These are phyloP conservation scores for Linepithema humile DNA, from an alignment of 1,140 invertebrate species.

Conservation along the genomic window DNA sequence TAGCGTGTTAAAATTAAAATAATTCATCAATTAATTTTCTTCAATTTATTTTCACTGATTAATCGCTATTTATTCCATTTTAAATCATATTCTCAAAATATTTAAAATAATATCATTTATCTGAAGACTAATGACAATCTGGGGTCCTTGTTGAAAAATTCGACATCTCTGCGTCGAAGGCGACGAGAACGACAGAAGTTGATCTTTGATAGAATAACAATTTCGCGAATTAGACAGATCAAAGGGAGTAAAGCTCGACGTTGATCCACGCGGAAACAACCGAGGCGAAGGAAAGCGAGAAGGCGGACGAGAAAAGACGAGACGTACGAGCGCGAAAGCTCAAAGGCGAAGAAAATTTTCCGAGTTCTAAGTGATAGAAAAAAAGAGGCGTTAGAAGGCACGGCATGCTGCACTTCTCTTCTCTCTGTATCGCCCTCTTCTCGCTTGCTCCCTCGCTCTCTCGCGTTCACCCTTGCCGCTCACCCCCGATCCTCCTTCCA, in stretches of 20 bases:
- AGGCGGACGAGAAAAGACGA: conserved; percentile 16
- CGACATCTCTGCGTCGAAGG: conserved; percentile 9
- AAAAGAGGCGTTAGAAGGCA: conserved; percentile 53
- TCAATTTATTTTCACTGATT: background rate
- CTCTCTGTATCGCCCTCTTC: background rate
- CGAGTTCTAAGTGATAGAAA: conserved; percentile 69
- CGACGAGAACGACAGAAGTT: conserved; percentile 58
- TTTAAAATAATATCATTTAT: background rate
- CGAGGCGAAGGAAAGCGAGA: background rate
- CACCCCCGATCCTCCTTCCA: conserved; percentile 9
- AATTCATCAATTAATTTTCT: background rate
- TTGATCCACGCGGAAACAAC: conserved; percentile 59
- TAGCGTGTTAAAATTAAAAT: background rate
- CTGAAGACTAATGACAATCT: background rate
- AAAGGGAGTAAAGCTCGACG: conserved; percentile 72
- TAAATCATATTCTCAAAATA: background rate
- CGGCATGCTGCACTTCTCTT: conserved; percentile 24
- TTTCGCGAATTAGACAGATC: conserved; percentile 79
- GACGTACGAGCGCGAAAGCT: conserved; percentile 34
- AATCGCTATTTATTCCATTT: background rate
- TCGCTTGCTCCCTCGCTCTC: conserved; percentile 5
- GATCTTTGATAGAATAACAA: conserved; percentile 78
- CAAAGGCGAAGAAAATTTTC: conserved; percentile 72
- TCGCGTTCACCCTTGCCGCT: background rate
- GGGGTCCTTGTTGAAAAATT: background rate